These are phyloP conservation scores for Amorpha juglandis DNA, from an alignment of 2,888 invertebrate species.

Conservation along the genomic window DNA sequence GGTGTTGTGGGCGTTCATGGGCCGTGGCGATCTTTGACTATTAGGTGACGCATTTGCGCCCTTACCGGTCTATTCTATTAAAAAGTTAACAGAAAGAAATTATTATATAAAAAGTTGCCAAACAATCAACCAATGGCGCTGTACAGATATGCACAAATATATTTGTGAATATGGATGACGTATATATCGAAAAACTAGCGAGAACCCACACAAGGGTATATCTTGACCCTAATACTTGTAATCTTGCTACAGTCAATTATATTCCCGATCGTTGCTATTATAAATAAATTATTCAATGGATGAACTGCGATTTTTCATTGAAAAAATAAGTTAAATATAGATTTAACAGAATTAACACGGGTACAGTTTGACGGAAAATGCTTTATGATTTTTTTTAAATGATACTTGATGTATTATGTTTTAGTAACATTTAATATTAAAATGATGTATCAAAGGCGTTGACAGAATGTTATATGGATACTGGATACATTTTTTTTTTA, in stretches of 20 bases:
- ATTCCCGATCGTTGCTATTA: slow-evolving; percentile 10
- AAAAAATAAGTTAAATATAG: slow-evolving; percentile 23
- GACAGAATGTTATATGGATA: neutral
- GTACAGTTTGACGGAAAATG: slow-evolving; percentile 16
- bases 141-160: too few relatives aligned
- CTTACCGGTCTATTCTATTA: too few relatives aligned
- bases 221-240: neutral
- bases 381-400: neutral
- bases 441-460: neutral
- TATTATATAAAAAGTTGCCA: too few relatives aligned
- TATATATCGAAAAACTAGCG: too few relatives aligned
- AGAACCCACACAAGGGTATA: too few relatives aligned
- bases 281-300: slow-evolving; percentile 17
- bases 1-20: too few relatives aligned
- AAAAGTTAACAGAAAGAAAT: too few relatives aligned
- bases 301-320: slow-evolving; percentile 17
- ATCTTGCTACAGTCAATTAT: neutral
- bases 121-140: too few relatives aligned
- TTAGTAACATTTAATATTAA: neutral
- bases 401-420: neutral
- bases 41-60: too few relatives aligned
- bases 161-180: too few relatives aligned
- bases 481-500: neutral
- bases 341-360: slow-evolving; percentile 10
- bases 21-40: too few relatives aligned